phyloP scores from a whole-genome alignment of 2,113 vertebrate species.

The Prunella fulvescens region DNA sequence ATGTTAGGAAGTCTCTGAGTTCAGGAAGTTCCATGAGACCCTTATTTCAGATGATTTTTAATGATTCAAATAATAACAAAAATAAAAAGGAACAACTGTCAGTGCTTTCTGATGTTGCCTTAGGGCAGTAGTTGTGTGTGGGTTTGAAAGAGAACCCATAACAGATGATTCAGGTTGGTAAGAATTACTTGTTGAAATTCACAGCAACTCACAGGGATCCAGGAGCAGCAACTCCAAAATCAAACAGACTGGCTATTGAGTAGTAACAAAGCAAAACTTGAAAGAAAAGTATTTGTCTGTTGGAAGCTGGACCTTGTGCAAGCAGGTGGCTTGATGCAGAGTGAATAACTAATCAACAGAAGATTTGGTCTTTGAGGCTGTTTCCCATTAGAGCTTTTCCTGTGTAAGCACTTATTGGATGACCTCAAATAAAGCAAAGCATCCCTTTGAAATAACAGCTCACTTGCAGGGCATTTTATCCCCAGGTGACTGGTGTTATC shows the following conservation, averaged over 20 bases:
- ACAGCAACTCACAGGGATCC: background rate
- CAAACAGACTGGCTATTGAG: background rate
- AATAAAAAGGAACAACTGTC: background rate
- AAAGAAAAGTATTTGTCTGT: background rate
- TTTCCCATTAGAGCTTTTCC: background rate
- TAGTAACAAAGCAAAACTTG: background rate
- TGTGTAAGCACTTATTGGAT: background rate
- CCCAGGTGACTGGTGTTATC: background rate
- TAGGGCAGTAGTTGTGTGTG: background rate
- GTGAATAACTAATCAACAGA: background rate
- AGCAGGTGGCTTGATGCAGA: background rate
- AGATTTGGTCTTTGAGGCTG: background rate
- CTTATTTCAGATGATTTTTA: background rate
- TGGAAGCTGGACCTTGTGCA: background rate
- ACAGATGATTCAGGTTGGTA: background rate
- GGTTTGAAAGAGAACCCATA: background rate
- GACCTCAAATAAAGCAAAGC: conserved; percentile 4
- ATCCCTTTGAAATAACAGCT: conserved; percentile 7
- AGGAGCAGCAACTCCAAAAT: background rate
- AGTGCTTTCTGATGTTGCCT: background rate
- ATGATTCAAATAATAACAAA: background rate
- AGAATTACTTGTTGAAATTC: background rate
- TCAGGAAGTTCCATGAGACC: background rate
- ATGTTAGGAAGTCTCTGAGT: background rate
- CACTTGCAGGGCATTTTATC: background rate